Evolutionary conservation across 2,888 invertebrate species (phyloP).

Genomic region (Tricholauxania praeusta): DNA sequence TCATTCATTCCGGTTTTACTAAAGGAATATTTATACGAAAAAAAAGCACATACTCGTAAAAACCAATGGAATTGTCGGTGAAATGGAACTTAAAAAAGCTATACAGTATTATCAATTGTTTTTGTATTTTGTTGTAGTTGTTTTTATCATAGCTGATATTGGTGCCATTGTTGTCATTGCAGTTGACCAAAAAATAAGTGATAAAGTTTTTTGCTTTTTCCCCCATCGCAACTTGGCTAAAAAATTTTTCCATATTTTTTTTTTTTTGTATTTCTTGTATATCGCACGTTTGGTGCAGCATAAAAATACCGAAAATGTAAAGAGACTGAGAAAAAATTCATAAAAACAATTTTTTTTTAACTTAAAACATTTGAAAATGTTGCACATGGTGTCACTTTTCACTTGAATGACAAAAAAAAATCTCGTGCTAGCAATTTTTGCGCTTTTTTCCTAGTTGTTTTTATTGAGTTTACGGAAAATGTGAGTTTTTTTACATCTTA

Average conservation of each 20-base stretch:
- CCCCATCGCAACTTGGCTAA: background rate
- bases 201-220: conserved; percentile 28
- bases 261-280: conserved; percentile 19
- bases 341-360: background rate
- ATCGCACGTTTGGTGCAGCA: conserved; percentile 10
- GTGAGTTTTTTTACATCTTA: conserved; percentile 45
- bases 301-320: conserved; percentile 33
- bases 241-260: conserved; percentile 14
- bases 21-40: too few species aligned
- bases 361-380: conserved; percentile 57
- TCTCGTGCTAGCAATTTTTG: conserved; percentile 46
- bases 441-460: conserved; percentile 44
- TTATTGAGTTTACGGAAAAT: too few species aligned
- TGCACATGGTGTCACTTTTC: conserved; percentile 58
- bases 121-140: conserved; percentile 12
- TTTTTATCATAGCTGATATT: conserved; percentile 19
- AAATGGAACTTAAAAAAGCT: too few species aligned
- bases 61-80: too few species aligned
- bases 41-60: too few species aligned
- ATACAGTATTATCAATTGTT: background rate
- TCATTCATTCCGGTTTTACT: too few species aligned
- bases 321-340: conserved; percentile 21
- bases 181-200: conserved; percentile 33
- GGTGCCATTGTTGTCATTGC: conserved; percentile 43
- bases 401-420: conserved; percentile 42